These are phyloP conservation scores for Merluccius polli DNA, from an alignment of 2,797 vertebrate species.

Conservation along the genomic window DNA sequence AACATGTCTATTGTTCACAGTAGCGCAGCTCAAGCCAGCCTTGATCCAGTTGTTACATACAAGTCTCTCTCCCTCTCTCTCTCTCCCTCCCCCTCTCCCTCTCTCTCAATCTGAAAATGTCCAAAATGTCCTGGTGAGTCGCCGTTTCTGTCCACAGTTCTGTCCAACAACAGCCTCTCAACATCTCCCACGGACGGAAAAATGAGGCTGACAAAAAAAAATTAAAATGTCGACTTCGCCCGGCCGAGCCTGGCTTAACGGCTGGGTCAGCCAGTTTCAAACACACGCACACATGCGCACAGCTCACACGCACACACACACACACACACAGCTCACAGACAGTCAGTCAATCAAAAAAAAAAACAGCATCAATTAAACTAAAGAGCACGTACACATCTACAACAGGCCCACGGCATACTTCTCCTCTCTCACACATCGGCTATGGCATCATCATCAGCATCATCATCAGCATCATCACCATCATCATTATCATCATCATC, in stretches of 20 bases:
- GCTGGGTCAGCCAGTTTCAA: too few relatives aligned
- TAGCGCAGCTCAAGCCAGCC: not conserved
- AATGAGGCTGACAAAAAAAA: constrained; percentile 16
- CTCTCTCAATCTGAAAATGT: not conserved
- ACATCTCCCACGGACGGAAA: not conserved
- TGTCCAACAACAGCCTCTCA: not conserved
- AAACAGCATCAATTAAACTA: too few relatives aligned
- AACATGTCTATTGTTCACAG: not conserved
- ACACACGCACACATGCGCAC: too few relatives aligned
- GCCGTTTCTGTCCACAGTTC: constrained; percentile 1
- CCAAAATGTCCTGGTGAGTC: not conserved
- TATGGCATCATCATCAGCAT: not conserved
- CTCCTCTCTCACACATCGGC: not conserved
- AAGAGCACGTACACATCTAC: too few relatives aligned
- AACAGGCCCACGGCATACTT: too few relatives aligned
- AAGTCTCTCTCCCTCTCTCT: not conserved
- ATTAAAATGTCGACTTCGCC: not conserved
- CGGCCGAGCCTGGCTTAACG: too few relatives aligned
- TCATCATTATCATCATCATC: too few relatives aligned
- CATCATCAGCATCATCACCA: not conserved
- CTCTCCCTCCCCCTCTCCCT: not conserved
- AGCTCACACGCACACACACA: too few relatives aligned
- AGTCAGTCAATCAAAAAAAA: too few relatives aligned
- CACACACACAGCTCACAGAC: too few relatives aligned
- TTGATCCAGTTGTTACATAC: not conserved